A percentile compares a stretch with the other conserved stretches of the same genome.
Evolutionary conservation across 2,113 vertebrate genomes (phyloP).

Genomic region (Daphoenositta chrysoptera): DNA sequence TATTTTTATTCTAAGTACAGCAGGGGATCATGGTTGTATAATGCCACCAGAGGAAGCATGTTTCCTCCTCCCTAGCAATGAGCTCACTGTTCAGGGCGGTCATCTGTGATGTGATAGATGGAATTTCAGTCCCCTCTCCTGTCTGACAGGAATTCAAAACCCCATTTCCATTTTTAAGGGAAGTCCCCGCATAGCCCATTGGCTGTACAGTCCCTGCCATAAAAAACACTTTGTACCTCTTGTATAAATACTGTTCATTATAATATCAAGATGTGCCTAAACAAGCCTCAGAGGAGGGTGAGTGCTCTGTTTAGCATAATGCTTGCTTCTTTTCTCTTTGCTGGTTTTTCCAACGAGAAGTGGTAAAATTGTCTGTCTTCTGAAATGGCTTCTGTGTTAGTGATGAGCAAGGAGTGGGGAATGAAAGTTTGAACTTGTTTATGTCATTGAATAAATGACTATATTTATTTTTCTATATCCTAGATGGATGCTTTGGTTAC

Average conservation of each 20-base stretch:
- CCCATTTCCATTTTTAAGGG: background rate
- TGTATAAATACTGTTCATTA: background rate
- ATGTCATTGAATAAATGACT: background rate
- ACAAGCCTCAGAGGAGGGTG: background rate
- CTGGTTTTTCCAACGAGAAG: background rate
- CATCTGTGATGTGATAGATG: background rate
- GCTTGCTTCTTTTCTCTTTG: background rate
- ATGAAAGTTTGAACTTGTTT: background rate
- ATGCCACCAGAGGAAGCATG: background rate
- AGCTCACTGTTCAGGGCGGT: background rate
- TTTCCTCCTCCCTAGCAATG: background rate
- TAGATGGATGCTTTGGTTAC: background rate
- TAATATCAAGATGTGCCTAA: background rate
- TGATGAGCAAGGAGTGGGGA: background rate
- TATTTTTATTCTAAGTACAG: background rate
- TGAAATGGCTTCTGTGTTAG: background rate
- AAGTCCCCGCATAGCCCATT: background rate
- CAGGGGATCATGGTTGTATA: background rate
- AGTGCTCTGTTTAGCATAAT: background rate
- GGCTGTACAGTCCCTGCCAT: background rate
- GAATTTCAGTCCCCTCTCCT: background rate
- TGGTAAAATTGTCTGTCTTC: background rate
- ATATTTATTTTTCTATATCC: background rate
- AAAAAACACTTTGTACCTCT: background rate
- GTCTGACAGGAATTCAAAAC: background rate